Base-by-base conservation (phyloP, 1,140 invertebrate genomes). In the Hylaeus anthracinus region DNA sequence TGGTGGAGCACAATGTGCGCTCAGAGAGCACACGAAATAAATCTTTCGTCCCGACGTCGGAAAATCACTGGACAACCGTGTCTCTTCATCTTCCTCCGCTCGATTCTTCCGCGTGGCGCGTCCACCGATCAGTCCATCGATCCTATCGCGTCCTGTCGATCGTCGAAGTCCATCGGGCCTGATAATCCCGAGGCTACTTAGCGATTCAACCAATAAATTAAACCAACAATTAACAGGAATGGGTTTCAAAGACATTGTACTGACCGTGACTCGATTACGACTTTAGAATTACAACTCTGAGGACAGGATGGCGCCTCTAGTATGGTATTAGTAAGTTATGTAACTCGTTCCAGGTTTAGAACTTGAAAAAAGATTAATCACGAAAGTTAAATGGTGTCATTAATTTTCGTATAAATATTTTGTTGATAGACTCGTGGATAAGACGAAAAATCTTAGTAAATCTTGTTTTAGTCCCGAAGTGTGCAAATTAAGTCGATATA, bases 191-290 rank as follows among this genome's bases (percentile, higher is more conserved):
- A 58, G 69, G 55, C 69, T 63, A 83, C 83, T 88, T 88, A 88
- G 56, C 70, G 79, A 80, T 90, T 86, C 81, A 84, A 66, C 70
- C 83, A 65, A 90, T 88, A 89, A 90, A 89, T 89, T 89, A 84
- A 89, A 75, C 85, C 45, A 48, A 48, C 45, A 48, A 48, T 48
- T 48, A 48, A 48, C 5, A 48, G 5, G 45, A 48, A 48, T 48
- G 45, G 45, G 5, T 8, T 48, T 26, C 26, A 26, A 26, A 26
- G 26, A 26, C 26, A 26, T 26, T 26, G 26, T 26, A 26, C 26
- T 26, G 26, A 26, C 45, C 2, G 45, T 5, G 45, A 5, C 5
- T 6, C 45, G 45, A 48, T 8, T 48, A 48, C 45, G 45, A 5
- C 45, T 48, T 48, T 8, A 48, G 45, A 48, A 48, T 48, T 48